These are phyloP conservation scores for Drosophila sp. DNA, from an alignment of 1,140 invertebrate species.

Conservation along the genomic window DNA sequence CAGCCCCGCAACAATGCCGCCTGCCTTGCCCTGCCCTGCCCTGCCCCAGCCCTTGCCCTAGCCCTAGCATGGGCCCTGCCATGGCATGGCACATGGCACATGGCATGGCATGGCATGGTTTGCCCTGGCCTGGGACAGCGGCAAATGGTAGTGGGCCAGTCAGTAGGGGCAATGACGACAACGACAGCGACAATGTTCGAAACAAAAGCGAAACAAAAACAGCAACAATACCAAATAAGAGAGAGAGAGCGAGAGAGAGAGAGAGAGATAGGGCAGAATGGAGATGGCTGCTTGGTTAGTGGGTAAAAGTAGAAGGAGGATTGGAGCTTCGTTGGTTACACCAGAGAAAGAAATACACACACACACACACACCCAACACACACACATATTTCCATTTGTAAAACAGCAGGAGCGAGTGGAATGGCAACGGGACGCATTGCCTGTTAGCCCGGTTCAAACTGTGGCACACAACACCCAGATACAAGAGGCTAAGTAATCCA, in stretches of 20 bases:
- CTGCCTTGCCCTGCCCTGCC: conserved; percentile 5
- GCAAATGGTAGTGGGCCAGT: conserved; percentile 42
- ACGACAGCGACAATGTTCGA: conserved; percentile 69
- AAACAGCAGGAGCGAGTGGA: conserved; percentile 42
- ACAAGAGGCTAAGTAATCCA: not conserved
- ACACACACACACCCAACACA: not conserved
- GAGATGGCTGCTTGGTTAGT: conserved; percentile 1
- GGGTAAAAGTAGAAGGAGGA: conserved; percentile 7
- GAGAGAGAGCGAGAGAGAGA: conserved; percentile 7
- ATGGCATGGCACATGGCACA: not conserved
- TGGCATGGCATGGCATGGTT: conserved; percentile 6
- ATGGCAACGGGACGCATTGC: conserved; percentile 42
- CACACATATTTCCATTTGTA: conserved; percentile 54
- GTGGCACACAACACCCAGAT: conserved; percentile 23
- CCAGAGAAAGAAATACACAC: conserved; percentile 43
- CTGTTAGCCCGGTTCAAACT: conserved; percentile 41
- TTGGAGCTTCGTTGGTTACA: conserved; percentile 18
- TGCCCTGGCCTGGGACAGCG: conserved; percentile 27
- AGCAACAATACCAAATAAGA: conserved; percentile 49
- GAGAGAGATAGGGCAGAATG: conserved; percentile 15
- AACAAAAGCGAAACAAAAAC: conserved; percentile 76
- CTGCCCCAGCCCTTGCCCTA: too few species aligned
- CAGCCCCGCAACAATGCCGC: conserved; percentile 66
- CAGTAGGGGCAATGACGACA: conserved; percentile 74
- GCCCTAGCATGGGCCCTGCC: not conserved